phyloP scores from a whole-genome alignment of 2,113 vertebrate species.

The Cavia aperea region DNA sequence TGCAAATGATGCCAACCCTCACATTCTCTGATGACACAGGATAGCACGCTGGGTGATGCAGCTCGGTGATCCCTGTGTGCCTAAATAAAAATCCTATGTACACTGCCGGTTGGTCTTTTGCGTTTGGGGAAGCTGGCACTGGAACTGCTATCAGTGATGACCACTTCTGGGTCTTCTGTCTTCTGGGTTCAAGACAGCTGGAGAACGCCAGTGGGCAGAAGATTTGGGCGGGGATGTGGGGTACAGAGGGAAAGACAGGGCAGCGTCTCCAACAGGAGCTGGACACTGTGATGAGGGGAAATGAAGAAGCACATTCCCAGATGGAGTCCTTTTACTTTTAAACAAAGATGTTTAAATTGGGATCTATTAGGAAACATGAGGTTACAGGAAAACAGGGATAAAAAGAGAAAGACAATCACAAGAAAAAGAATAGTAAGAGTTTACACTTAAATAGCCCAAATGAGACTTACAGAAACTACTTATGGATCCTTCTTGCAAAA shows the following conservation, averaged over 20 bases:
- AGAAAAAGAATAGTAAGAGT: neutral
- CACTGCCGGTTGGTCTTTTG: neutral
- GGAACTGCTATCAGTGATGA: neutral
- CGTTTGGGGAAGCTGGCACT: neutral
- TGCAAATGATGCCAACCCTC: neutral
- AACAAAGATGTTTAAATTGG: constrained; percentile 17
- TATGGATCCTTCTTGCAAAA: neutral
- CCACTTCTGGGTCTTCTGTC: neutral
- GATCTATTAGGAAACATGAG: neutral
- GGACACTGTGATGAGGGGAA: neutral
- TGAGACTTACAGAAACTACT: neutral
- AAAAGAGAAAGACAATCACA: neutral
- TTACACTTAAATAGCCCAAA: neutral
- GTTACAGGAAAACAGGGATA: neutral
- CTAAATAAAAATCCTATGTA: neutral
- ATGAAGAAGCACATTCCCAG: neutral
- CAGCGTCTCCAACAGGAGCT: neutral
- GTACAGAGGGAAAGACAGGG: neutral
- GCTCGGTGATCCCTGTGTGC: neutral
- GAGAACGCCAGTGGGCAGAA: neutral
- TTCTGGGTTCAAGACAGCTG: neutral
- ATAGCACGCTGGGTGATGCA: neutral
- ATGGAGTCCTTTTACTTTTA: constrained; percentile 60
- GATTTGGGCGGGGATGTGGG: no score
- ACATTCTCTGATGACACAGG: neutral